Evolutionary conservation across 2,113 vertebrate genomes (phyloP), one percentile per base, ranked within the genome.

Genomic region (Andinoacara biseriatus): DNA sequence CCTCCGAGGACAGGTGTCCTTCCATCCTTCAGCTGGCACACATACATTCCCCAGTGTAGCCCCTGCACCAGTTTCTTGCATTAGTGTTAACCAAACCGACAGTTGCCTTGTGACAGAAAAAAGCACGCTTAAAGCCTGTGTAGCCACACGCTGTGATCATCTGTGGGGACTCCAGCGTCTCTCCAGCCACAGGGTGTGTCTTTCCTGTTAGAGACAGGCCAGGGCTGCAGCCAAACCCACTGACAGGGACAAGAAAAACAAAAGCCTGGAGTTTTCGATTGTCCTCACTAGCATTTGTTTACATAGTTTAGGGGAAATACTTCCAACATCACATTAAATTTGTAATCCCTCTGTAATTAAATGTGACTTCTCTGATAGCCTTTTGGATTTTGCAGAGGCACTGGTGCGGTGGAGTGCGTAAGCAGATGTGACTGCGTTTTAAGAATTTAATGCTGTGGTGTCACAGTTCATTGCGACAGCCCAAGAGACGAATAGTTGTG

Each of bases 281-380:
- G 52, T 82, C 74, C 58, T 80, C 62, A 40, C 52, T n/a, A 61
- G 29, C 80, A 58, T 88, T 88, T 79, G 77, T 86, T 90, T 83
- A 35, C 17, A 9, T 85, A 58, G 72, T 85, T 85, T 38, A 26
- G 22, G 65, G 69, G 15, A 79, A 80, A 63, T 60, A 46, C 56
- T 72, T 40, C n/a, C 65, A 58, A 43, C 72, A 67, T 58, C 17
- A 5, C 2, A 26, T 89, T 75, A 58, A 80, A 87, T 89, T 77
- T 87, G 85, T 82, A 85, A 87, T 78, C 59, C 60, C 58, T 58
- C 38, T 17, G n/a, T 90, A 90, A 93, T 84, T 86, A 93, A 81
- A 92, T 81, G 83, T 58, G 86, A 91, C 88, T 93, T 43, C 79
- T 80, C 67, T 82, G 80, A 83, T 90, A 85, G 90, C 78, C 84